Base-by-base conservation (phyloP, 1,140 invertebrate species). In the Cyphomyrmex costatus region DNA sequence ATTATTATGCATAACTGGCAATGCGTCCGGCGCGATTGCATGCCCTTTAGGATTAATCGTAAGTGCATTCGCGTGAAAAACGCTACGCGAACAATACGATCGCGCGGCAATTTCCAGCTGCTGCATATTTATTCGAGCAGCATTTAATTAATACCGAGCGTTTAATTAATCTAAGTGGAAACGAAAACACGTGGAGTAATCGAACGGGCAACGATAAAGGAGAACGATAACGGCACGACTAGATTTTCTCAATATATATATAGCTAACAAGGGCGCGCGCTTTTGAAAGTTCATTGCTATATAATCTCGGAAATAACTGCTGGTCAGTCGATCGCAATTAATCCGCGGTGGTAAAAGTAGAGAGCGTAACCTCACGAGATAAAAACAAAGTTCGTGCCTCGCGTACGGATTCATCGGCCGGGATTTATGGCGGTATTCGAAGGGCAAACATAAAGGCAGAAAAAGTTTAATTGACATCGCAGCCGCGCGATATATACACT, bases 131-230 rank as follows among this genome's bases (percentile, higher is more conserved):
- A 83, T 83, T 70, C 53, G 79, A 46, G 24, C 79, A 14, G 78
- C 19, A 14, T 83, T 83, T 83, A 83, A 83, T 82, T 49, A 60
- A 82, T 82, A 82, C 6, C 27, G 24, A 56, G 5, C 60, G 24
- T 86, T 88, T 88, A 88, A 88, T 88, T 88, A 88, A 88, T 89
- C 61, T 68, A 89, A 89, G 68, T 86, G 87, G 30, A 60, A 42
- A 70, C 46, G 83, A 49, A 68, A 65, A 16, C 30, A 58, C 56
- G 42, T 27, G 12, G 24, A 36, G 27, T 27, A 53, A 10, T 58
- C 36, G 53, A 30, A 65, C 36, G 79, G 16, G 24, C 33, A 60
- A 8, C 14, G 53, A 19, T 60, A 14, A 61, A 73, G 68, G n/a
- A 12, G 56, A 7, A 14, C 36, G 51, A 68, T 79, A 24, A 71